Conservation (phyloP, 1,140 invertebrate genomes). For the Lamellibrachia luymesi region DNA sequence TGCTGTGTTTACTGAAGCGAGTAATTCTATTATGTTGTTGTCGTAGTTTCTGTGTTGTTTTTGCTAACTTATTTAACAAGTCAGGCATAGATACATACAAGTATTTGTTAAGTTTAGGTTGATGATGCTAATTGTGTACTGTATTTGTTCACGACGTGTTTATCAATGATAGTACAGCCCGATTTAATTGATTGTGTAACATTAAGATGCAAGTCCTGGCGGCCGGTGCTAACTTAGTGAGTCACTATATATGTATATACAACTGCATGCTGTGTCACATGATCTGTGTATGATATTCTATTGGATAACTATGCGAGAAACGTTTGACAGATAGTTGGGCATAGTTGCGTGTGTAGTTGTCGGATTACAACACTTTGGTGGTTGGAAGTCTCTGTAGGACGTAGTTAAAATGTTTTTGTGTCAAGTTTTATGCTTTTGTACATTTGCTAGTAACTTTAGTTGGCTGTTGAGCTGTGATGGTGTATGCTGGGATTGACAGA, state of each 20-base stretch:
- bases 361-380: not conserved
- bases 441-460: not conserved
- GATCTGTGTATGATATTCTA: not conserved
- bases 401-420: not conserved
- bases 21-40: not conserved
- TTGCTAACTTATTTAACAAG: not conserved
- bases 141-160: not conserved
- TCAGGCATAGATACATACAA: not conserved
- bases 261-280: not conserved
- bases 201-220: not conserved
- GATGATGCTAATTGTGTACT: not conserved
- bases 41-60: not conserved
- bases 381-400: not conserved
- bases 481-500: not conserved
- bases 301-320: not conserved
- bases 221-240: not conserved
- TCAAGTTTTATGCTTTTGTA: not conserved
- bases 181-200: not conserved
- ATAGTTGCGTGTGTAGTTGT: not conserved
- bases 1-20: not conserved
- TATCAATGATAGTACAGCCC: not conserved
- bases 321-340: not conserved
- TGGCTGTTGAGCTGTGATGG: not conserved
- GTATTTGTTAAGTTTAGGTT: not conserved
- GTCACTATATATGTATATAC: not conserved